phyloP scores from a whole-genome alignment of 1,140 invertebrate species.

The Pseudomyrmex sp. region DNA sequence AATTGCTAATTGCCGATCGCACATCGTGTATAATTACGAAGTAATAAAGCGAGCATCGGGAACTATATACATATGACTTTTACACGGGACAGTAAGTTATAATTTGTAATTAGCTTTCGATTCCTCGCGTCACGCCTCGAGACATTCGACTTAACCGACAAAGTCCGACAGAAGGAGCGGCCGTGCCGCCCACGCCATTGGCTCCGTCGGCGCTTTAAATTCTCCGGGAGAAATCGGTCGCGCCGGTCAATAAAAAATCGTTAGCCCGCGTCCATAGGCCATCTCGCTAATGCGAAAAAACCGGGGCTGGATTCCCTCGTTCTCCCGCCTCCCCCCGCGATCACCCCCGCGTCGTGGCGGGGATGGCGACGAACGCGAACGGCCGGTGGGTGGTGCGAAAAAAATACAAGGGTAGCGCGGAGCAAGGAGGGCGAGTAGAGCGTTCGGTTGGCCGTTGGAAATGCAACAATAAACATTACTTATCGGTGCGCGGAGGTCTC shows the following conservation, averaged over 20 bases:
- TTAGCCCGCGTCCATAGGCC: constrained; percentile 70
- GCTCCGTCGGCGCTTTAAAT: constrained; percentile 57
- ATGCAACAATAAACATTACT: constrained; percentile 86
- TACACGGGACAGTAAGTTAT: not conserved
- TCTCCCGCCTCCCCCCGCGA: not conserved
- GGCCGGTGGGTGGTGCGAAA: constrained; percentile 42
- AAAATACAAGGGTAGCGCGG: constrained; percentile 23
- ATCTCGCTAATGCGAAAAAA: constrained; percentile 80
- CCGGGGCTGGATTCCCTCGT: constrained; percentile 61
- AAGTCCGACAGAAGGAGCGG: constrained; percentile 11
- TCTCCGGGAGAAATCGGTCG: constrained; percentile 65
- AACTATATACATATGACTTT: not conserved
- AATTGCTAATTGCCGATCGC: not conserved
- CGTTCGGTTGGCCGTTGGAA: constrained; percentile 74
- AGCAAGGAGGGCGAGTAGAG: constrained; percentile 11
- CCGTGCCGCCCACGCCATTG: constrained; percentile 5
- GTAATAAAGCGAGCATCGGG: not conserved
- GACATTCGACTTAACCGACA: not conserved
- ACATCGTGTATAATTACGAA: not conserved
- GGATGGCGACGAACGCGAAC: constrained; percentile 34
- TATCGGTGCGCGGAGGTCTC: constrained; percentile 81
- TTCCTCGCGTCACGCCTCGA: not conserved
- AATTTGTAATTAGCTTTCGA: constrained; percentile 18
- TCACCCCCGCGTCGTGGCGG: not conserved
- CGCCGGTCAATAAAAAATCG: constrained; percentile 75